phyloP scores from a whole-genome alignment of 2,888 invertebrate genomes.

The Argyra leucocephala region DNA sequence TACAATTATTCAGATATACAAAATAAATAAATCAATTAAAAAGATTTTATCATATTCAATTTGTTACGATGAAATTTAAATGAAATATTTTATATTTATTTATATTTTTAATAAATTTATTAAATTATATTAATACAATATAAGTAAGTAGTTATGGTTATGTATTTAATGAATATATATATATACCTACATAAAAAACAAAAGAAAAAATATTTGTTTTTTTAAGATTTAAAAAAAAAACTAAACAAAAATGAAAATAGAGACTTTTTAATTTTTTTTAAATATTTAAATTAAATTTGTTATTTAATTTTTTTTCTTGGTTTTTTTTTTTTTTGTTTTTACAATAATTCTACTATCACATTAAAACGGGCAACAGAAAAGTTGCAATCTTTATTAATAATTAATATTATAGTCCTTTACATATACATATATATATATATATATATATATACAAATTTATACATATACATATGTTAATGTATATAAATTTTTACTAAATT shows the following conservation, averaged over 20 bases:
- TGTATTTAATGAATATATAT: too few relatives aligned
- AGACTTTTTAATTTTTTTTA: neutral
- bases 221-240: neutral
- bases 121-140: too few relatives aligned
- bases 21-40: too few relatives aligned
- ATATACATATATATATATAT: too few relatives aligned
- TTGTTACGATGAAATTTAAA: too few relatives aligned
- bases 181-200: too few relatives aligned
- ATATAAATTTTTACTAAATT: neutral
- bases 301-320: slow-evolving; percentile 8
- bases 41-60: too few relatives aligned
- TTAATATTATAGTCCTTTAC: neutral
- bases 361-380: slow-evolving; percentile 26
- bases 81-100: too few relatives aligned
- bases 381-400: slow-evolving; percentile 21
- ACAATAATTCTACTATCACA: slow-evolving; percentile 27
- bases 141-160: too few relatives aligned
- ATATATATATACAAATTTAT: neutral
- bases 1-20: too few relatives aligned
- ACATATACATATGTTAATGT: neutral
- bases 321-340: neutral
- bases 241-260: neutral
- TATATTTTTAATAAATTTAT: too few relatives aligned
- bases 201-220: too few relatives aligned
- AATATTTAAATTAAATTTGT: neutral